These are phyloP conservation scores for Limnephilus lunatus DNA, from an alignment of 2,888 invertebrate species.

Conservation along the genomic window DNA sequence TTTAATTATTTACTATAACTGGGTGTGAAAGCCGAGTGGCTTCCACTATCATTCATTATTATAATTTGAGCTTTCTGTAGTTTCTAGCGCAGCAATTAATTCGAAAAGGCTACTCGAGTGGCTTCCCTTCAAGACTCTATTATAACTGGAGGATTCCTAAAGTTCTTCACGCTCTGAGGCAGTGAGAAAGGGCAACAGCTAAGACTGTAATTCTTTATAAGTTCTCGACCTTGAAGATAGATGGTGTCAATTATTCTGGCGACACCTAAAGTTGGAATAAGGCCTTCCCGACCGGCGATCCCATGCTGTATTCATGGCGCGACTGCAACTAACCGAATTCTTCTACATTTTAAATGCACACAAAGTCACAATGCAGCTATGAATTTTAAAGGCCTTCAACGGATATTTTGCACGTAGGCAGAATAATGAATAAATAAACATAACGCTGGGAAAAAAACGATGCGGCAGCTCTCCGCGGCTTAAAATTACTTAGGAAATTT, in stretches of 20 bases:
- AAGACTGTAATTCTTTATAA: neutral
- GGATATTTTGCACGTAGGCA: constrained; percentile 2
- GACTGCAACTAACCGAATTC: neutral
- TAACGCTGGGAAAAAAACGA: neutral
- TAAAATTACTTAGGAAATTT: neutral
- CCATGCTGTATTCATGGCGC: neutral
- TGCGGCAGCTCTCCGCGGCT: neutral
- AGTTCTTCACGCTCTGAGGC: too few species aligned
- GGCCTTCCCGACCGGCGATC: neutral
- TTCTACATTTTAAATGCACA: neutral
- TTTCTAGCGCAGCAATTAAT: too few species aligned
- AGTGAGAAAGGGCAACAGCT: too few species aligned
- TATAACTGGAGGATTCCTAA: too few species aligned
- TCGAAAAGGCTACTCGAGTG: too few species aligned
- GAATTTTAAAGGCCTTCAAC: neutral
- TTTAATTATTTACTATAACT: too few species aligned
- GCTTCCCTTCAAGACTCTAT: too few species aligned
- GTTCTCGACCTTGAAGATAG: neutral
- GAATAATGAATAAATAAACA: neutral
- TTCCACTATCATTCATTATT: too few species aligned
- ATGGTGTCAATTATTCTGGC: neutral
- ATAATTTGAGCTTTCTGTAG: too few species aligned
- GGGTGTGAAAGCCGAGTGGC: too few species aligned
- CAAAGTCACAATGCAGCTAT: neutral
- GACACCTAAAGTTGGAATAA: neutral